A percentile compares a stretch with the other conserved stretches of the same genome.
These are phyloP conservation scores for Drosophila mimetica DNA, from an alignment of 2,888 invertebrate genomes.

Conservation along the genomic window DNA sequence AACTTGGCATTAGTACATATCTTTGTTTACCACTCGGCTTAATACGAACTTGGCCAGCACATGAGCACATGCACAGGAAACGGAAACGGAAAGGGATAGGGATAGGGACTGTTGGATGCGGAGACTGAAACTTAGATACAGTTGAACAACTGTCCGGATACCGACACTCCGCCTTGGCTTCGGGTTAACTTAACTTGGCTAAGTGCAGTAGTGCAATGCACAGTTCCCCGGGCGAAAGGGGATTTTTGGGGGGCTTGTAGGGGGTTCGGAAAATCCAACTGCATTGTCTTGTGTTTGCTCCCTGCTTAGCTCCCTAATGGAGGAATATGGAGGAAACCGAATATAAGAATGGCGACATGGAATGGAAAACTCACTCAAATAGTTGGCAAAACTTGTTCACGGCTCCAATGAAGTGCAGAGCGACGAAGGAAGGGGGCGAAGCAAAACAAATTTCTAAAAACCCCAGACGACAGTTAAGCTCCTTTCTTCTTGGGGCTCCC, in stretches of 20 bases:
- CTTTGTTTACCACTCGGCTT: conserved; percentile 45
- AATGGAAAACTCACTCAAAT: conserved; percentile 69
- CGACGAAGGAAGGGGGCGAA: conserved; percentile 18
- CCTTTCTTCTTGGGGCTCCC: conserved; percentile 14
- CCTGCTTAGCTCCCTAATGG: conserved; percentile 57
- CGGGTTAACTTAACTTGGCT: conserved; percentile 42
- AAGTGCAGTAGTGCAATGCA: conserved; percentile 46
- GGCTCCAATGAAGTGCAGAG: conserved; percentile 70
- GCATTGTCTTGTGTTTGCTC: conserved; percentile 67
- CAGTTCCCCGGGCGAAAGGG: conserved; percentile 39
- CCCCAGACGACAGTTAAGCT: conserved; percentile 66
- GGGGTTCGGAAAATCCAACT: conserved; percentile 38
- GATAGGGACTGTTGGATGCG: not conserved
- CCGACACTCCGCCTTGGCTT: conserved; percentile 16
- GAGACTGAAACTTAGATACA: conserved; percentile 34
- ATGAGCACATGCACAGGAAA: conserved; percentile 10
- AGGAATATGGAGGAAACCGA: conserved; percentile 40
- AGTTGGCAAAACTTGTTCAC: conserved; percentile 70
- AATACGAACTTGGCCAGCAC: conserved; percentile 43
- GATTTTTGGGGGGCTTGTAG: conserved; percentile 31
- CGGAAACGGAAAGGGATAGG: conserved; percentile 6
- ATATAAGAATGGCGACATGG: conserved; percentile 53
- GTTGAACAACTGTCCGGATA: conserved; percentile 24
- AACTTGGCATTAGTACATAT: conserved; percentile 26
- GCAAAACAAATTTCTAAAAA: conserved; percentile 60